Evolutionary conservation across 2,888 invertebrate genomes (phyloP).

Genomic region (Clistopyga incitator): DNA sequence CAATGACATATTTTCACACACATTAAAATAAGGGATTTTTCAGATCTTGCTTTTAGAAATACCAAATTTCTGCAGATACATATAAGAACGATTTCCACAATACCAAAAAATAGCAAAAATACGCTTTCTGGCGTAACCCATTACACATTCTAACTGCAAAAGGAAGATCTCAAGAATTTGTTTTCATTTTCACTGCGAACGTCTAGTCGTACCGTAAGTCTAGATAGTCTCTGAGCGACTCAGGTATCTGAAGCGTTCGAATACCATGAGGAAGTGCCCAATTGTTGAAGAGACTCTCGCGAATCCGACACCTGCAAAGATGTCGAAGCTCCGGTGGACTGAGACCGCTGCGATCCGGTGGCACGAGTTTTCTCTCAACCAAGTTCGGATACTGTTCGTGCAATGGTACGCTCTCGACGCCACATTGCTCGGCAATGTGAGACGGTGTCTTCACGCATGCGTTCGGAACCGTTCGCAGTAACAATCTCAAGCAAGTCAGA

Average conservation of each 20-base stretch:
- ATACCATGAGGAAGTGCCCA: conserved; percentile 92
- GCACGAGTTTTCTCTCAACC: conserved; percentile 87
- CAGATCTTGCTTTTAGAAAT: too few species aligned
- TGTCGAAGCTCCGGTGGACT: conserved; percentile 90
- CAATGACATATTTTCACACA: too few species aligned
- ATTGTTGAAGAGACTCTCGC: conserved; percentile 88
- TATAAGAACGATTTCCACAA: too few species aligned
- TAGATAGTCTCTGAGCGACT: conserved; percentile 88
- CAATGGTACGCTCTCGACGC: conserved; percentile 77
- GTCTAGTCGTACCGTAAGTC: conserved; percentile 89
- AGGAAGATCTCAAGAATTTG: too few species aligned
- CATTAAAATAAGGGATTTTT: too few species aligned
- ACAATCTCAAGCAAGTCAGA: conserved; percentile 88
- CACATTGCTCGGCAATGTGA: conserved; percentile 78
- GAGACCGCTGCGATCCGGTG: conserved; percentile 87
- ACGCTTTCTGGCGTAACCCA: too few species aligned
- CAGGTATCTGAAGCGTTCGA: conserved; percentile 88
- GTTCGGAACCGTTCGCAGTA: conserved; percentile 88
- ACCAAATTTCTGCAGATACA: too few species aligned
- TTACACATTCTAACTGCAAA: too few species aligned
- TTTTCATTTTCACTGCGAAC: not conserved
- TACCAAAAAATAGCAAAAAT: too few species aligned
- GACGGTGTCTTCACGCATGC: conserved; percentile 82
- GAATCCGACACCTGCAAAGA: conserved; percentile 89
- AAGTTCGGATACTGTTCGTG: conserved; percentile 85